phyloP scores from a whole-genome alignment of 1,140 invertebrate species.

The Tenebrio molitor region DNA sequence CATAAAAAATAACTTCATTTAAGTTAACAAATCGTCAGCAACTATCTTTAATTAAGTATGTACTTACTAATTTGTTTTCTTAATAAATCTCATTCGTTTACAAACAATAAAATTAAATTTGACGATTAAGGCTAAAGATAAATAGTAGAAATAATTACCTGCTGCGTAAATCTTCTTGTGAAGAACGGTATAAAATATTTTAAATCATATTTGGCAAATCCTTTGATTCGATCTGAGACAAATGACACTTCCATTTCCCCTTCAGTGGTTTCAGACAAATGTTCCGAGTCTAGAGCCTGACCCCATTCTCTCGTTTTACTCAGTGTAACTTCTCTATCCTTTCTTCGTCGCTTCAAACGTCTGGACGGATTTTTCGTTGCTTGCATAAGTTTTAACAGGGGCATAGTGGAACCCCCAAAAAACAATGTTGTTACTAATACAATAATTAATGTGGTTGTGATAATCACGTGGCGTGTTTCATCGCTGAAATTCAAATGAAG shows the following conservation, averaged over 20 bases:
- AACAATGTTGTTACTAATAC: constrained; percentile 95
- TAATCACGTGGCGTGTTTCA: constrained; percentile 94
- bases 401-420: constrained; percentile 97
- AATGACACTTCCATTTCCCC: constrained; percentile 90
- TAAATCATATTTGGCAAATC: constrained; percentile 91
- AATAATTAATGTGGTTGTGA: constrained; percentile 97
- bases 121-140: constrained; percentile 28
- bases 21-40: too few relatives aligned
- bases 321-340: constrained; percentile 88
- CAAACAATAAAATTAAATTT: too few relatives aligned
- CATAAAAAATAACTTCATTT: too few relatives aligned
- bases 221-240: constrained; percentile 77
- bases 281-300: constrained; percentile 94
- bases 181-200: constrained; percentile 97
- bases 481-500: constrained; percentile 95
- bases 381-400: constrained; percentile 87
- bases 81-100: too few relatives aligned
- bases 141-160: constrained; percentile 69
- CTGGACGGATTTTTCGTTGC: constrained; percentile 69
- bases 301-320: constrained; percentile 99
- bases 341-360: constrained; percentile 73
- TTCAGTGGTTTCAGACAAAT: constrained; percentile 95
- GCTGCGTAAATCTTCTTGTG: constrained; percentile 92
- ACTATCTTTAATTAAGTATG: too few relatives aligned
- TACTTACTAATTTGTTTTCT: too few relatives aligned